Evolutionary conservation across 2,888 invertebrate genomes (phyloP).

Genomic region (Papilio elwesi): DNA sequence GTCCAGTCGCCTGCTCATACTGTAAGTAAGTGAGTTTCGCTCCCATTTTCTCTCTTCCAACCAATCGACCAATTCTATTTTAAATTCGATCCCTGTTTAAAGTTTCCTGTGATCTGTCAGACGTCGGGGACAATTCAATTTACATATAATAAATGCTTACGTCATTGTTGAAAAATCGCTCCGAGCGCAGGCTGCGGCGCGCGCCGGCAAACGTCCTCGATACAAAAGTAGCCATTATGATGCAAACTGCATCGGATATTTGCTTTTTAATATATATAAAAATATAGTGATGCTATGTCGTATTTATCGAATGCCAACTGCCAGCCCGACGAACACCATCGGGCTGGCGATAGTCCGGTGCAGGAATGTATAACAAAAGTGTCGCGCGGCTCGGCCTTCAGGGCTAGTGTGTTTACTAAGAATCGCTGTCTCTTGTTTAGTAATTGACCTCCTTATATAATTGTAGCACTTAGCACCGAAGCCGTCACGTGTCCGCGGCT

Average conservation of each 20-base stretch:
- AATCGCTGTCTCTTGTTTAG: neutral
- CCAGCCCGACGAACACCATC: too few relatives aligned
- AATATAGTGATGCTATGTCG: too few relatives aligned
- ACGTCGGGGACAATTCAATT: neutral
- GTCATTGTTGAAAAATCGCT: neutral
- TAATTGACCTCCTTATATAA: slow-evolving; percentile 19
- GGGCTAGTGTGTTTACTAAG: neutral
- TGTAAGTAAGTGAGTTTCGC: too few relatives aligned
- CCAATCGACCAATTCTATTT: too few relatives aligned
- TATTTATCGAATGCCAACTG: too few relatives aligned
- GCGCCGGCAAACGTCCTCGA: slow-evolving; percentile 4
- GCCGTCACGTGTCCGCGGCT: slow-evolving; percentile 4
- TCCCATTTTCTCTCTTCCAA: too few relatives aligned
- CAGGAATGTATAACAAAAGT: too few relatives aligned
- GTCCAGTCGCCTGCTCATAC: too few relatives aligned
- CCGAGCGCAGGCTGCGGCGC: neutral
- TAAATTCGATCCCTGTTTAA: too few relatives aligned
- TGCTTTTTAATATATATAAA: too few relatives aligned
- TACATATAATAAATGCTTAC: neutral
- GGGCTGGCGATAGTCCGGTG: too few relatives aligned
- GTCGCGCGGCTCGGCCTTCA: too few relatives aligned
- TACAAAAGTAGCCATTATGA: slow-evolving; percentile 17
- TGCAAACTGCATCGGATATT: slow-evolving; percentile 19
- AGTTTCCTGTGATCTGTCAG: neutral
- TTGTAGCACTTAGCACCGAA: slow-evolving; percentile 6